These are phyloP conservation scores for Asobara japonica DNA, from an alignment of 1,140 invertebrate species.

Conservation along the genomic window DNA sequence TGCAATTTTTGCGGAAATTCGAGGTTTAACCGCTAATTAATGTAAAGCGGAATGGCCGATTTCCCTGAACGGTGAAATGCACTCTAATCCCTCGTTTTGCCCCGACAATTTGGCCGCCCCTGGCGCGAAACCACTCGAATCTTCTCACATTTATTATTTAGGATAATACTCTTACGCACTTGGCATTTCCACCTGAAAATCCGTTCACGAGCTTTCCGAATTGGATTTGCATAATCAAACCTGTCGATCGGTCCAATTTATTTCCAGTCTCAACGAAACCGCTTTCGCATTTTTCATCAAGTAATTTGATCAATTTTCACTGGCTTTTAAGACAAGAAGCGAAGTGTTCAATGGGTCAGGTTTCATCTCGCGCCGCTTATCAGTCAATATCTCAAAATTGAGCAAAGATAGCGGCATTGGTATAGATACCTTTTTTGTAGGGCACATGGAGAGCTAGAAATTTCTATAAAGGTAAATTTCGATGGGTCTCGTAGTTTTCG, in stretches of 20 bases:
- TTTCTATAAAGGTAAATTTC: too few relatives aligned
- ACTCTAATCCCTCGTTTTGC: slow-evolving; percentile 27
- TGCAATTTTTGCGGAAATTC: not conserved
- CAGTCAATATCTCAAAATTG: too few relatives aligned
- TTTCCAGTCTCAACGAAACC: too few relatives aligned
- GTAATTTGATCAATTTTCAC: too few relatives aligned
- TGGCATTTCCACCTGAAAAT: slow-evolving; percentile 47
- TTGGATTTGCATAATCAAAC: slow-evolving; percentile 35
- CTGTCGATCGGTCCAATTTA: not conserved
- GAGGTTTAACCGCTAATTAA: not conserved
- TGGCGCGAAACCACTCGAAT: slow-evolving; percentile 16
- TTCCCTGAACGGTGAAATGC: not conserved
- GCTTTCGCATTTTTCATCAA: too few relatives aligned
- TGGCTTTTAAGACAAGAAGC: too few relatives aligned
- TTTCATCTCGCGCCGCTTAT: too few relatives aligned
- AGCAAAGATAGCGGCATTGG: too few relatives aligned
- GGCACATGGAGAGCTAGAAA: too few relatives aligned
- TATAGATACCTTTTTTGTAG: too few relatives aligned
- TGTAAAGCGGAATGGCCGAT: not conserved
- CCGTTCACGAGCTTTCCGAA: slow-evolving; percentile 22
- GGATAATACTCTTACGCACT: slow-evolving; percentile 54
- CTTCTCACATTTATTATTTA: slow-evolving; percentile 61
- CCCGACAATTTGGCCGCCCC: slow-evolving; percentile 29
- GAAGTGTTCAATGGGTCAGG: too few relatives aligned
- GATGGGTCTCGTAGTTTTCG: too few relatives aligned